Conservation (phyloP, 2,888 invertebrate genomes). For the Adelognathus sp. region DNA sequence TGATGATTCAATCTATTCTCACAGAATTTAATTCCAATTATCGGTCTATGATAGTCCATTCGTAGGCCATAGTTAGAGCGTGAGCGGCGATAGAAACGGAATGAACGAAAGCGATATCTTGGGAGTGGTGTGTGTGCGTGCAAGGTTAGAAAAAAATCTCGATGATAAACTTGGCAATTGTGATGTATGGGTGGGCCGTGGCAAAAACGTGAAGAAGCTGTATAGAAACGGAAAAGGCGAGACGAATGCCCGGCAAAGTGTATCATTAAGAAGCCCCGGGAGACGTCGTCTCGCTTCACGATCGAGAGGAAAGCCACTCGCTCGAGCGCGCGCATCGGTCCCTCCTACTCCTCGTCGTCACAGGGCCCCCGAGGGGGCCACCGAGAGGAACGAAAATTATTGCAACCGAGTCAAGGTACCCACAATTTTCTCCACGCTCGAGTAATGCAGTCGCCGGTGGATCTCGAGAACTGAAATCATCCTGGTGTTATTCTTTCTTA, state of each 20-base stretch:
- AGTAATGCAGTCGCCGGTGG: constrained; percentile 51
- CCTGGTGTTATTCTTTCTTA: constrained; percentile 21
- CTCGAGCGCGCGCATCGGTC: background rate
- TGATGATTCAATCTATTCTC: too few relatives aligned
- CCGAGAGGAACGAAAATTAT: constrained; percentile 37
- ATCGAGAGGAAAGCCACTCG: constrained; percentile 21
- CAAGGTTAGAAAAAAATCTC: constrained; percentile 4
- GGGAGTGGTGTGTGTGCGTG: background rate
- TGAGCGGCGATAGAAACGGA: background rate
- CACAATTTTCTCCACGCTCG: constrained; percentile 64
- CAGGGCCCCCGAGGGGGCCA: background rate
- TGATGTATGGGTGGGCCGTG: constrained; percentile 17
- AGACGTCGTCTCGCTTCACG: constrained; percentile 60
- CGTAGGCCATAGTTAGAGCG: too few relatives aligned
- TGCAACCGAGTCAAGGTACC: constrained; percentile 34
- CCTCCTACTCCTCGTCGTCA: constrained; percentile 18
- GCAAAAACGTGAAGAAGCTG: constrained; percentile 26
- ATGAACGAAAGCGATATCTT: constrained; percentile 18
- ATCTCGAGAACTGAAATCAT: constrained; percentile 35
- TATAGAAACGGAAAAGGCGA: constrained; percentile 51
- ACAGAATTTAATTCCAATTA: too few relatives aligned
- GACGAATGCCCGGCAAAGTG: constrained; percentile 47
- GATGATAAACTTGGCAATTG: constrained; percentile 38
- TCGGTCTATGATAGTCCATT: too few relatives aligned
- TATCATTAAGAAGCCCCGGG: constrained; percentile 43